Conservation (phyloP, 2,113 vertebrate species). For the Serinus canaria region DNA sequence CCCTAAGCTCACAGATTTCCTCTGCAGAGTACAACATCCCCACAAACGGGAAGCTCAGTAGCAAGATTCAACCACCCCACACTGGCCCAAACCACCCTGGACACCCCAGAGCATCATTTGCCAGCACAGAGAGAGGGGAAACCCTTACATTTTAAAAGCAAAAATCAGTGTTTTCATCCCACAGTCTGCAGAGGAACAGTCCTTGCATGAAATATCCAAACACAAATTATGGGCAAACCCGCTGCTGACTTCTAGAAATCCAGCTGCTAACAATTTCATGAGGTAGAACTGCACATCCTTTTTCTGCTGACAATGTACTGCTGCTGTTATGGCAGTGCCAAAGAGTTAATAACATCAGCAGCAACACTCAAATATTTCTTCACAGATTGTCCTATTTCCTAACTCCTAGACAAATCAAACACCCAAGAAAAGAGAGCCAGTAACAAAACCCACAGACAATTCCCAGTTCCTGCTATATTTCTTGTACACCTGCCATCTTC, state of each 20-base stretch:
- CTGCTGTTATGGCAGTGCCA: neutral
- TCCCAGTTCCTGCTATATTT: slow-evolving; percentile 33
- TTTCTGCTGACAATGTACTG: neutral
- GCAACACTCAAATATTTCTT: neutral
- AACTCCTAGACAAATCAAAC: slow-evolving; percentile 14
- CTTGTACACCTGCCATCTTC: slow-evolving; percentile 63
- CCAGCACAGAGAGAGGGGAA: neutral
- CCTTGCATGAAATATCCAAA: neutral
- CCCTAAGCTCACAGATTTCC: neutral
- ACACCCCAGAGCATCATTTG: neutral
- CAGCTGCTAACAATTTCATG: neutral
- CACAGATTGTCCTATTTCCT: neutral
- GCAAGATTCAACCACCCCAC: neutral
- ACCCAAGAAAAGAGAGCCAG: slow-evolving; percentile 8
- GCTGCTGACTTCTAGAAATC: neutral
- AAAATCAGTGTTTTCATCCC: neutral
- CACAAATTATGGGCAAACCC: neutral
- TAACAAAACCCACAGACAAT: slow-evolving; percentile 18
- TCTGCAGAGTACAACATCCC: neutral
- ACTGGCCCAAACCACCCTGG: neutral
- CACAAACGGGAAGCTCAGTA: neutral
- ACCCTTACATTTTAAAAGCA: neutral
- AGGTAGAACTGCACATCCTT: neutral
- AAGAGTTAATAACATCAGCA: slow-evolving; percentile 1
- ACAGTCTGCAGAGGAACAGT: neutral